phyloP scores from a whole-genome alignment of 2,888 invertebrate species.

The Diarsia brunnea region DNA sequence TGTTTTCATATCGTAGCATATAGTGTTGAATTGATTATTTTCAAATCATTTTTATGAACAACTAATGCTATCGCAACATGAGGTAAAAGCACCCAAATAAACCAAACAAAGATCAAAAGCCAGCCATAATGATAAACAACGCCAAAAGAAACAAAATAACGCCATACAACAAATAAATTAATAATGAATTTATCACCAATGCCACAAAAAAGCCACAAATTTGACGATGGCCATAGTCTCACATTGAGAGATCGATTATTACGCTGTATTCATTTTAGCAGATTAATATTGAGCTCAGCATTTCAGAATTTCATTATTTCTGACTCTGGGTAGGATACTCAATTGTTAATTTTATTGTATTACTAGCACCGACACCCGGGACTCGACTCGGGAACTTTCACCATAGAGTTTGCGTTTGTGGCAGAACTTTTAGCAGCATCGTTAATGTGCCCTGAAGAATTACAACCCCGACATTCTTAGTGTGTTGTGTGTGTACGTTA shows the following conservation, averaged over 20 bases:
- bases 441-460: conserved; percentile 68
- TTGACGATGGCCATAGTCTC: background rate
- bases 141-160: conserved; percentile 15
- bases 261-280: conserved; percentile 9
- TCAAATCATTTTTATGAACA: background rate
- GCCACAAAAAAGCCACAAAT: conserved; percentile 31
- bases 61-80: background rate
- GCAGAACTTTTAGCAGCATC: conserved; percentile 57
- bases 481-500: conserved; percentile 46
- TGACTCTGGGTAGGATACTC: conserved; percentile 7
- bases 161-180: conserved; percentile 25
- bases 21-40: background rate
- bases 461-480: conserved; percentile 58
- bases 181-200: conserved; percentile 22
- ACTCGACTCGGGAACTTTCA: conserved; percentile 44
- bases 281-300: conserved; percentile 28
- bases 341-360: conserved; percentile 21
- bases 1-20: background rate
- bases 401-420: conserved; percentile 60
- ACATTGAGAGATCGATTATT: conserved; percentile 34
- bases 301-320: conserved; percentile 22
- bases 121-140: background rate
- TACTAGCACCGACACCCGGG: conserved; percentile 29
- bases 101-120: conserved; percentile 9
- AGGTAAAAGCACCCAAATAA: background rate